Percentiles rank a stretch among this genome's conserved stretches.
These are phyloP conservation scores for Drosophila sturtevanti DNA, from an alignment of 1,140 invertebrate genomes.

Conservation along the genomic window DNA sequence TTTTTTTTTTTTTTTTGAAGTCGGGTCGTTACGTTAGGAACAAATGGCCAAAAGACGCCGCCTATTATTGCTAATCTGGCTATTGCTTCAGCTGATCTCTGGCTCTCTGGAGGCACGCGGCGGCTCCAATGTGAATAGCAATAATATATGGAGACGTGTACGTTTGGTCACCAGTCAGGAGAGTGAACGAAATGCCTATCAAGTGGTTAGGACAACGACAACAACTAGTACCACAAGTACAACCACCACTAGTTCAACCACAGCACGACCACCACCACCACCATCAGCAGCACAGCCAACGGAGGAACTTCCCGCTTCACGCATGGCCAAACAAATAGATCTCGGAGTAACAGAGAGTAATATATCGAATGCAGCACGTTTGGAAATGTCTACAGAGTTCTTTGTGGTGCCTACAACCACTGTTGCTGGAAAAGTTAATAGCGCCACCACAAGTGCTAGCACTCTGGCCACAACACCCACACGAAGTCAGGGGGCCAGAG, in stretches of 20 bases:
- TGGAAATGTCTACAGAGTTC: constrained; percentile 91
- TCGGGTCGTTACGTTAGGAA: constrained; percentile 30
- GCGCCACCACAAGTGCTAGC: constrained; percentile 16
- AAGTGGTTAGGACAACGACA: constrained; percentile 53
- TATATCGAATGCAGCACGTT: constrained; percentile 84
- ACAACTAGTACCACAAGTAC: constrained; percentile 24
- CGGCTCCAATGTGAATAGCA: constrained; percentile 58
- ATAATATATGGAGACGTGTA: constrained; percentile 69
- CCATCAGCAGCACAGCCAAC: constrained; percentile 13
- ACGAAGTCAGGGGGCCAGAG: constrained; percentile 58
- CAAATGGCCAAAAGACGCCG: constrained; percentile 69
- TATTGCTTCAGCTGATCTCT: constrained; percentile 64
- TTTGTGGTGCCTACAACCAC: constrained; percentile 86
- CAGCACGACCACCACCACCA: constrained; percentile 21
- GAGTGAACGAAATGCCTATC: constrained; percentile 62
- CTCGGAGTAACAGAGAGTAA: constrained; percentile 48
- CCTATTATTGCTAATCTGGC: constrained; percentile 55
- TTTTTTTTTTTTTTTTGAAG: neutral
- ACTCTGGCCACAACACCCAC: constrained; percentile 38
- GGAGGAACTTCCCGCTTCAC: constrained; percentile 14
- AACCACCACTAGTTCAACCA: constrained; percentile 22
- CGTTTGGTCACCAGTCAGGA: constrained; percentile 68
- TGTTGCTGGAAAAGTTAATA: constrained; percentile 18
- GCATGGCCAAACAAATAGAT: constrained; percentile 68
- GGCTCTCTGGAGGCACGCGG: constrained; percentile 58